A percentile compares a stretch with the other conserved stretches of the same genome.
Evolutionary conservation across 2,113 vertebrate species (phyloP).

Genomic region (Cynoglossus semilaevis): DNA sequence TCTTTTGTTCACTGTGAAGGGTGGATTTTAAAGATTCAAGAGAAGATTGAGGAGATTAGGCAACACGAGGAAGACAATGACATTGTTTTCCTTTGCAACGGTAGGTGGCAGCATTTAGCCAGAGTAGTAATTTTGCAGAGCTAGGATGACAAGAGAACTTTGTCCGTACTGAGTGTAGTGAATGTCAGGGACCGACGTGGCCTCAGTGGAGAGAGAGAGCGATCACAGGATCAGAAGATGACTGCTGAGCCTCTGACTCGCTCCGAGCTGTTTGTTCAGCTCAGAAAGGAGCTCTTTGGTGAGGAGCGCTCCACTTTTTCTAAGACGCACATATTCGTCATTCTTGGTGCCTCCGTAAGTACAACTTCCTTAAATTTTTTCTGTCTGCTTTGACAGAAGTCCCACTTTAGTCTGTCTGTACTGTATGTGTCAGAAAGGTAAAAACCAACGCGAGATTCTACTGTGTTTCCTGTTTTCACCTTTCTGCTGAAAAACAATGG

Average conservation of each 20-base stretch:
- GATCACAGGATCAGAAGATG: slow-evolving; percentile 38
- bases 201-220: slow-evolving; percentile 8
- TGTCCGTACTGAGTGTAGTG: neutral
- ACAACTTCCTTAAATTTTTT: neutral
- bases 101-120: slow-evolving; percentile 57
- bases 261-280: slow-evolving; percentile 79
- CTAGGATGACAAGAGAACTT: slow-evolving; percentile 27
- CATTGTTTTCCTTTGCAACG: neutral
- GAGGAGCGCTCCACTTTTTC: slow-evolving; percentile 67
- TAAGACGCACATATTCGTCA: slow-evolving; percentile 78
- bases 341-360: slow-evolving; percentile 87
- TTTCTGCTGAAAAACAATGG: no score
- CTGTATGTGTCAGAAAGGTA: no score
- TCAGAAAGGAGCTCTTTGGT: slow-evolving; percentile 79
- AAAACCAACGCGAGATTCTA: no score
- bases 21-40: no score
- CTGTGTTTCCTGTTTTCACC: no score
- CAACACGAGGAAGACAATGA: neutral
- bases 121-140: slow-evolving; percentile 19
- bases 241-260: slow-evolving; percentile 57
- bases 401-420: no score
- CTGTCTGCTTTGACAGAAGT: no score
- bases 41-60: no score
- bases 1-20: no score
- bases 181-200: no score